phyloP scores from a whole-genome alignment of 23 tunicate species.

The Trididemnum clinides region DNA sequence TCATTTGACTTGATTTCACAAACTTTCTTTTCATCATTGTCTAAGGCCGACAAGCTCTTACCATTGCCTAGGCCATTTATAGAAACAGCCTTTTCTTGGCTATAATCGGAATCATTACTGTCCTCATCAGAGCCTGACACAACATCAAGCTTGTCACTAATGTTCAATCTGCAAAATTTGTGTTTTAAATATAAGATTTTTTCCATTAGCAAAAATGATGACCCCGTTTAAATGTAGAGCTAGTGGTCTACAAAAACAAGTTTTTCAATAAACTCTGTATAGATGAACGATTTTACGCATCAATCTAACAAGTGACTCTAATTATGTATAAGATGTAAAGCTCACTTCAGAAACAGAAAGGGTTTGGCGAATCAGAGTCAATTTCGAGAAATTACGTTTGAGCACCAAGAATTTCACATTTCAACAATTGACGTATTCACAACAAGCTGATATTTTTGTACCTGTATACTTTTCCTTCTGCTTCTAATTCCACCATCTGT shows the following conservation, averaged over 20 bases:
- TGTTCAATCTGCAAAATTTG: conserved; percentile 47
- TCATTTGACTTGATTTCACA: background rate
- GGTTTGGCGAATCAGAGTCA: too few relatives aligned
- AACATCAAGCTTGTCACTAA: conserved; percentile 86
- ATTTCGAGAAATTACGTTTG: background rate
- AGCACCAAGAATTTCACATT: too few relatives aligned
- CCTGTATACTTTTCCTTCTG: conserved; percentile 83
- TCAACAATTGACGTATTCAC: background rate
- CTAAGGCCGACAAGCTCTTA: background rate
- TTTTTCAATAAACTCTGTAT: too few relatives aligned
- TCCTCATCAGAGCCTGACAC: conserved; percentile 87
- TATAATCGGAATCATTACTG: conserved; percentile 40
- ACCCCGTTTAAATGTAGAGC: background rate
- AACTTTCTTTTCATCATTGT: background rate
- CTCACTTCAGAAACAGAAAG: too few relatives aligned
- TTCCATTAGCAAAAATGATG: background rate
- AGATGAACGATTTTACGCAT: too few relatives aligned
- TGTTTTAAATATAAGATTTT: background rate
- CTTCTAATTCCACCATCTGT: conserved; percentile 88
- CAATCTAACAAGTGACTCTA: too few relatives aligned
- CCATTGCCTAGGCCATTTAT: background rate
- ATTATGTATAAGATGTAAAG: too few relatives aligned
- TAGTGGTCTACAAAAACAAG: too few relatives aligned
- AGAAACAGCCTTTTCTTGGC: background rate
- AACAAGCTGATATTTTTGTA: too few relatives aligned